Evolutionary conservation across 2,888 invertebrate species (phyloP).

Genomic region (Epinotia bilunana): DNA sequence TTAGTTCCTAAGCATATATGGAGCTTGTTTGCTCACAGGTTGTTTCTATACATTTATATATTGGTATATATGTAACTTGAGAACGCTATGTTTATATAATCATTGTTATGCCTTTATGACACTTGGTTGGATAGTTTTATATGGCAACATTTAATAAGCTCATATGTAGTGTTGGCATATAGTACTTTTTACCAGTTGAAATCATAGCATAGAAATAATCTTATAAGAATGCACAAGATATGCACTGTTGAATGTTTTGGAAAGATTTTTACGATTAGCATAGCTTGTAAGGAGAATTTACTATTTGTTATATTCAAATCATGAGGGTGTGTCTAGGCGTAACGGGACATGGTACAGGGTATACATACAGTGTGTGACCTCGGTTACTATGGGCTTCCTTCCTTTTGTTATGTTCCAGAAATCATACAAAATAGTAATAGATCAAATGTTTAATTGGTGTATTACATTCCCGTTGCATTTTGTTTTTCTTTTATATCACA

Average conservation of each 20-base stretch:
- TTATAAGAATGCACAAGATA: conserved; percentile 49
- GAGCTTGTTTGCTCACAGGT: conserved; percentile 44
- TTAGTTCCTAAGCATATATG: conserved; percentile 56
- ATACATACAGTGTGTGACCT: conserved; percentile 6
- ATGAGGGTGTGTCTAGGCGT: conserved; percentile 11
- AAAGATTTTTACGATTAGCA: conserved; percentile 57
- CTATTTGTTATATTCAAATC: conserved; percentile 40
- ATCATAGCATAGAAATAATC: conserved; percentile 18
- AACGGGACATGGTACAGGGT: conserved; percentile 16
- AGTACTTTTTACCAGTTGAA: conserved; percentile 9
- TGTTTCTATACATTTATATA: conserved; percentile 50
- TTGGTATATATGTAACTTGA: conserved; percentile 48
- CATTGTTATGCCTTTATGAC: conserved; percentile 59
- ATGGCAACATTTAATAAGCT: neutral
- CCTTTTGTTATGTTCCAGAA: conserved; percentile 54
- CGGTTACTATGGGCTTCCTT: conserved; percentile 53
- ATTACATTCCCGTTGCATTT: conserved; percentile 75
- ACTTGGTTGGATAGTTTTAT: conserved; percentile 12
- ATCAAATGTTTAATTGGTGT: conserved; percentile 76
- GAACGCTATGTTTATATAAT: conserved; percentile 54
- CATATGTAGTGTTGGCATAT: conserved; percentile 10
- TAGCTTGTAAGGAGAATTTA: conserved; percentile 49
- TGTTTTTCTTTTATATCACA: conserved; percentile 62
- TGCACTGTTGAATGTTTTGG: conserved; percentile 56
- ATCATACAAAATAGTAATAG: conserved; percentile 59